Evolutionary conservation across 2,888 invertebrate species (phyloP).

Genomic region (Noctuana brunneofusca): DNA sequence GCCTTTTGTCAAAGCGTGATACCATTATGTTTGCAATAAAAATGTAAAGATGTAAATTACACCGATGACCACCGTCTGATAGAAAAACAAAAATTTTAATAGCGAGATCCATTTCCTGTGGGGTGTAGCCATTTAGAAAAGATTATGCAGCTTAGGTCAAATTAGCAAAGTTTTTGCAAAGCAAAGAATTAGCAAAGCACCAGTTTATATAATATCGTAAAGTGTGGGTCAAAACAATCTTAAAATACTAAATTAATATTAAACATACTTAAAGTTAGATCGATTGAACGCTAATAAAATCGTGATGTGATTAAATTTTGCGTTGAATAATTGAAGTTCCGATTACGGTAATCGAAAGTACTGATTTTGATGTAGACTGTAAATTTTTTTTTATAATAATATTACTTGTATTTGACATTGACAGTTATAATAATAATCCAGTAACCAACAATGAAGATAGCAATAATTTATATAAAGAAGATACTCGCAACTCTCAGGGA

Average conservation of each 20-base stretch:
- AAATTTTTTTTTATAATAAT: too few relatives aligned
- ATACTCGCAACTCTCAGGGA: not conserved
- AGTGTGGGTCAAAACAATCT: not conserved
- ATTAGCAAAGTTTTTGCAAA: not conserved
- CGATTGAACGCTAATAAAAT: too few relatives aligned
- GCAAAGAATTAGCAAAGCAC: not conserved
- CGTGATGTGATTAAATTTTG: too few relatives aligned
- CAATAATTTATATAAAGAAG: not conserved
- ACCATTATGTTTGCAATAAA: constrained; percentile 44
- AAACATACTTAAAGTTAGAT: too few relatives aligned
- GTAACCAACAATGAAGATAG: not conserved
- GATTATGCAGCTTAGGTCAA: not conserved
- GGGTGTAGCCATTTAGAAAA: constrained; percentile 5
- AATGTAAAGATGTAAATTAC: constrained; percentile 33
- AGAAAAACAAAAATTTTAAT: constrained; percentile 17
- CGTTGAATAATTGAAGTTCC: too few relatives aligned
- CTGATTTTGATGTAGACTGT: too few relatives aligned
- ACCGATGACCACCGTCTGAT: constrained; percentile 25
- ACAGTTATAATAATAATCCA: not conserved
- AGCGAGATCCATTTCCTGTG: constrained; percentile 25
- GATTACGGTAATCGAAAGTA: too few relatives aligned
- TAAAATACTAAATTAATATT: too few relatives aligned
- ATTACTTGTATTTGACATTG: not conserved
- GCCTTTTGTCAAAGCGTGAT: constrained; percentile 57
- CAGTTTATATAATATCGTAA: not conserved